Base-by-base conservation (phyloP, 2,888 invertebrate species). In the Epiblema foenella region DNA sequence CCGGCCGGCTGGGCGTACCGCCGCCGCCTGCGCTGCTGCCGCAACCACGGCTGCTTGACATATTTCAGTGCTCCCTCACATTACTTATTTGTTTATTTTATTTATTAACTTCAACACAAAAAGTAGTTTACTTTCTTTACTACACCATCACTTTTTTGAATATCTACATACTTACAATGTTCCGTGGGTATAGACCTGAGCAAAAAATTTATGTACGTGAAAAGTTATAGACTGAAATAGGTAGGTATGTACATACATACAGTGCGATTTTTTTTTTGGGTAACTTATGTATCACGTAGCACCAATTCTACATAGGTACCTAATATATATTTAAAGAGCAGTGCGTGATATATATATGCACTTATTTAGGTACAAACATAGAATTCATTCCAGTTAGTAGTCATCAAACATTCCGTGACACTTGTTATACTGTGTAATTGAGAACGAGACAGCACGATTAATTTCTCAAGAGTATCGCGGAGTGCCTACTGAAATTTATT, bases 171-270 rank as follows among this genome's bases (percentile, higher is more conserved):
- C 46, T 20, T 57, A 62, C 39, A 46, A 20, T 49, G 20, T 57
- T 72, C 69, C 78, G 73, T 77, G 75, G 39, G 80, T 49, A 77
- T 78, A 82, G 84, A 84, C 84, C 83, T 83, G 83, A 57, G 72
- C 75, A 70, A 64, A 67, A 69, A 39, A 10, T 39, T n/a, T 4
- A 24, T 18, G 18, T 9, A 11, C 24, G 11, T 49, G 2, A 62
- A 33, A 11, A 49, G 0, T 24, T n/a, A 17, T 10, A 24, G 24
- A 24, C 24, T 24, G 24, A 24, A 24, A 24, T 24, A 24, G 24
- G 24, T 24, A 24, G 24, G 24, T 24, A 24, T 24, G 24, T 24
- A 24, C 24, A 24, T n/a, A n/a, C n/a, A 24, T 24, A 24, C 24
- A 24, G 2, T 24, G n/a, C n/a, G n/a, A n/a, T n/a, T n/a, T n/a